Base-by-base conservation (phyloP, 2,113 vertebrate species). In the Varanus salvator region DNA sequence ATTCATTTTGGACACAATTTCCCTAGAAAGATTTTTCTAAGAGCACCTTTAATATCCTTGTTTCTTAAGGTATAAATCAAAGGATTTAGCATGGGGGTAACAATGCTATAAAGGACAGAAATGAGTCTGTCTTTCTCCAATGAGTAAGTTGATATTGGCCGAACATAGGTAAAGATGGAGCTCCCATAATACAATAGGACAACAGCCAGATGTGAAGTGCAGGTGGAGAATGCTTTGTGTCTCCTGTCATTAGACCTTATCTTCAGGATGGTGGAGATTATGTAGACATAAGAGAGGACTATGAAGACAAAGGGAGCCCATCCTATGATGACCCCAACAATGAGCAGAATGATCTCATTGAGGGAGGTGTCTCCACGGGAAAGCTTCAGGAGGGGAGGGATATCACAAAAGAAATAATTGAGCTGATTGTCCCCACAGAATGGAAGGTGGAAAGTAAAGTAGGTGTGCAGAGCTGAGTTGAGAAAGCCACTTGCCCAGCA, bases 331-430 rank as follows among this genome's bases (percentile, higher is more conserved):
- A 52, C n/a, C 0, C 72, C 94, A 90, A 34, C 50, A 0, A 64
- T 80, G 57, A 93, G 89, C 64, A 93, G 90, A 69, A 84, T 54
- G 86, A 92, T 60, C 87, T 94, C 52, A 2, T 95, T 94, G 8
- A 7, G 2, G 1, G 2, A 80, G 0, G 88, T 87, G 0, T 93
- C 66, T 1, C 92, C 92, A 25, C 95, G 96, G 84, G 96, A 95
- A 85, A 96, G 86, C 60, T 69, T 91, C 76, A 96, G 34, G 4
- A 96, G 85, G 27, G 94, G 29, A 66, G 93, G 95, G 54, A 85
- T 93, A 27, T 96, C 95, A 2, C 95, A 96, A 91, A 96, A 96
- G 91, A 95, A 96, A 78, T 96, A 95, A 14, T 94, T 91, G 72
- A 96, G 87, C 57, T 54, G 86, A 50, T 93, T 96, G 52, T 54